Conservation (phyloP, 2,113 vertebrate species). For the Cygnus buccinator region DNA sequence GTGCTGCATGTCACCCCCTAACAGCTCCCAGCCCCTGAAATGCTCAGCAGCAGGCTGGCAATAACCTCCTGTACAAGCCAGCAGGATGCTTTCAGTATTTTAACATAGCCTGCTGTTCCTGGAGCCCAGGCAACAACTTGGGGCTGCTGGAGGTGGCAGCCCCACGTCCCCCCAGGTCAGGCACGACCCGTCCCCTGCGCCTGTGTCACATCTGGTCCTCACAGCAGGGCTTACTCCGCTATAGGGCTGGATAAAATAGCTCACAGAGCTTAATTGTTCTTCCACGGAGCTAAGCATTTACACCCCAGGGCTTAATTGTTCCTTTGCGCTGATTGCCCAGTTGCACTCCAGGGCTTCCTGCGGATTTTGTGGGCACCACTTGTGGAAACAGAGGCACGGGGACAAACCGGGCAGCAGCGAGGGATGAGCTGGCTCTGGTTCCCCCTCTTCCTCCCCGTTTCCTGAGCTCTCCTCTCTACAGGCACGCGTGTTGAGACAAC, state of each 20-base stretch:
- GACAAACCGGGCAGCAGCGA: not conserved
- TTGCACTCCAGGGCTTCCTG: constrained; percentile 15
- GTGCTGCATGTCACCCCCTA: fast-evolving
- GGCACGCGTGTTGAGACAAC: constrained; percentile 16
- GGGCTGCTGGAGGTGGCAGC: not conserved
- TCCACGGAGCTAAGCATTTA: not conserved
- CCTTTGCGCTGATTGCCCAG: not conserved
- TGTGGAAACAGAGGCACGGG: not conserved
- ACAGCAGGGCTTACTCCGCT: not conserved
- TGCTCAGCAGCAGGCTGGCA: not conserved
- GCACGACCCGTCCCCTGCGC: fast-evolving
- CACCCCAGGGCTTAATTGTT: constrained; percentile 23
- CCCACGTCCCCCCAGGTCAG: fast-evolving
- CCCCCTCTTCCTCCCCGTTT: not conserved
- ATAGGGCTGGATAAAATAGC: not conserved
- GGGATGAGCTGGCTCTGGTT: not conserved
- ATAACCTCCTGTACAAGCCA: not conserved
- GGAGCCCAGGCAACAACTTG: not conserved
- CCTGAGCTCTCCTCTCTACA: not conserved
- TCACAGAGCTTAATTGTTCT: constrained; percentile 33
- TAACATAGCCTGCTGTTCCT: not conserved
- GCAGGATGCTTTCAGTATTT: fast-evolving
- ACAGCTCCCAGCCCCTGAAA: not conserved
- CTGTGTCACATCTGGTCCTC: fast-evolving
- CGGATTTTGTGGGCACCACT: not conserved